These are phyloP conservation scores for Pocota personata DNA, from an alignment of 2,888 invertebrate species.

Conservation along the genomic window DNA sequence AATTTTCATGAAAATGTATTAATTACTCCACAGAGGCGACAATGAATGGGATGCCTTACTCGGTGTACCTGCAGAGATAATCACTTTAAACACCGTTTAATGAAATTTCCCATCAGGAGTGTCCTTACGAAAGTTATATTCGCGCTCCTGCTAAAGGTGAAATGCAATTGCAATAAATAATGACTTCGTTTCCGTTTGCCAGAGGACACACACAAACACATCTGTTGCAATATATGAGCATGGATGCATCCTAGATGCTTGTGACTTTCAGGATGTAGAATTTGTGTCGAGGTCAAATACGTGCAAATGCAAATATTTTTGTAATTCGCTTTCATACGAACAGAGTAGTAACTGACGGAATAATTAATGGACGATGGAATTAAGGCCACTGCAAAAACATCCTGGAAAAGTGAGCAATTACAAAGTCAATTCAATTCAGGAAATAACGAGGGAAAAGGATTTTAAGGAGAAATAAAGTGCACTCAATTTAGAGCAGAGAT, in stretches of 20 bases:
- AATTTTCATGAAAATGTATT: slow-evolving; percentile 55
- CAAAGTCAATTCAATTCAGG: slow-evolving; percentile 36
- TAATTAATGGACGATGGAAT: slow-evolving; percentile 54
- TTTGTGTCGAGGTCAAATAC: slow-evolving; percentile 47
- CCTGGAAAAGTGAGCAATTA: slow-evolving; percentile 39
- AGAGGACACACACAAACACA: slow-evolving; percentile 15
- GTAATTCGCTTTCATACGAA: not conserved
- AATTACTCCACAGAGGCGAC: slow-evolving; percentile 50
- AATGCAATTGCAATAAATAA: slow-evolving; percentile 55
- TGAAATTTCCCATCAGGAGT: slow-evolving; percentile 47
- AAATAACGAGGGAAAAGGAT: slow-evolving; percentile 35
- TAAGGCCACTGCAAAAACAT: slow-evolving; percentile 36
- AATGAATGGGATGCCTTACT: slow-evolving; percentile 34
- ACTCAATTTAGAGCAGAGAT: not conserved
- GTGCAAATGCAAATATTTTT: slow-evolving; percentile 56
- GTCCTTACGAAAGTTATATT: too few relatives aligned
- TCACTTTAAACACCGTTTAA: slow-evolving; percentile 45
- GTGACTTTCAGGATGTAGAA: not conserved
- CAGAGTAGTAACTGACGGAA: slow-evolving; percentile 22
- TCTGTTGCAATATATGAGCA: slow-evolving; percentile 32
- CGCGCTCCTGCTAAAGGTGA: slow-evolving; percentile 11
- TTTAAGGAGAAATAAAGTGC: not conserved
- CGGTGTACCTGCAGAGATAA: not conserved
- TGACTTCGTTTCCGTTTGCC: slow-evolving; percentile 27
- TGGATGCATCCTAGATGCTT: not conserved